A percentile compares a stretch with the other conserved stretches of the same genome.
phyloP scores from a whole-genome alignment of 2,113 vertebrate genomes.

The Odocoileus hemionus region DNA sequence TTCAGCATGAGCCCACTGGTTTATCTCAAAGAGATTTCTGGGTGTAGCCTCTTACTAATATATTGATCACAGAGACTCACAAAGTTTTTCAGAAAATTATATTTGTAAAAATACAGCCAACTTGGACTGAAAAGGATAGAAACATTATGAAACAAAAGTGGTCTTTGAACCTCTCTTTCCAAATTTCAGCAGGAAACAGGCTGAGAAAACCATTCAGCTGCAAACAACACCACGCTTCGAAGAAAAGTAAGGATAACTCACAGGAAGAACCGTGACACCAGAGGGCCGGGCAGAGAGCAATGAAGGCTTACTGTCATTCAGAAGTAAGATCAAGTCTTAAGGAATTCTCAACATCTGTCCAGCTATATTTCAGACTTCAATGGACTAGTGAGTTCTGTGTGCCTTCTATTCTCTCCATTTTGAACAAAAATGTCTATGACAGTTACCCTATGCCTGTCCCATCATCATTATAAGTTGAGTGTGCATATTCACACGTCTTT shows the following conservation, averaged over 20 bases:
- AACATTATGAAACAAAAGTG: background rate
- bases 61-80: background rate
- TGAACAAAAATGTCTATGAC: background rate
- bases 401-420: background rate
- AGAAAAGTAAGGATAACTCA: background rate
- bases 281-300: background rate
- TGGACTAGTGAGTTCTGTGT: background rate
- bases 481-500: background rate
- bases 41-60: background rate
- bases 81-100: background rate
- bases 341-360: background rate
- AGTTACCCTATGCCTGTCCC: background rate
- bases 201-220: background rate
- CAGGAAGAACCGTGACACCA: background rate
- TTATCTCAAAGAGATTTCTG: background rate
- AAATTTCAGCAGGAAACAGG: background rate
- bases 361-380: background rate
- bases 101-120: background rate
- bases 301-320: background rate
- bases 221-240: background rate
- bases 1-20: background rate
- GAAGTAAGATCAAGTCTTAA: background rate
- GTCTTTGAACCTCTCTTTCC: background rate
- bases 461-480: no score
- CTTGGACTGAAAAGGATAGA: background rate